A percentile compares a stretch with the other conserved stretches of the same genome.
Conservation (phyloP, 2,797 vertebrate genomes). For the Thamnophis elegans region DNA sequence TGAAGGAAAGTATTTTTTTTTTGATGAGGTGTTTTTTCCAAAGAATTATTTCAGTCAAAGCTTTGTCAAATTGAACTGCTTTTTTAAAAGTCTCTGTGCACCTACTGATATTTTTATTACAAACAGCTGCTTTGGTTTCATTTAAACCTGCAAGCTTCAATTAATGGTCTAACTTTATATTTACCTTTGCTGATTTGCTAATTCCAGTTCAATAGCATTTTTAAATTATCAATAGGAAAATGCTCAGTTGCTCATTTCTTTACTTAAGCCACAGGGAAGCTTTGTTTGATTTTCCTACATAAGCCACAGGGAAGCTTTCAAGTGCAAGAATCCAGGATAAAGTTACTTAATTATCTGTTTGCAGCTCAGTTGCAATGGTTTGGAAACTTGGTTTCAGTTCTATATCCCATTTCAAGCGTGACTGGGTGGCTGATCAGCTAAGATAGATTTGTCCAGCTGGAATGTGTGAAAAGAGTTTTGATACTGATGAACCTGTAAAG, state of each 20-base stretch:
- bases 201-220: slow-evolving; percentile 17
- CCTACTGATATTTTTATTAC: neutral
- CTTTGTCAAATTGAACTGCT: neutral
- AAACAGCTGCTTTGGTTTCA: neutral
- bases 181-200: neutral
- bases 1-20: neutral
- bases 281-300: neutral
- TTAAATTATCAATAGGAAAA: neutral
- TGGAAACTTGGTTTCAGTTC: neutral
- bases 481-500: neutral
- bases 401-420: fast-evolving
- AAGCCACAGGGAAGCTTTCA: neutral
- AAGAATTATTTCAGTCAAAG: neutral
- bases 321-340: neutral
- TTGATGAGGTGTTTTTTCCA: neutral
- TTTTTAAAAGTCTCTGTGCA: neutral
- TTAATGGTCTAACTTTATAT: neutral
- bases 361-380: neutral
- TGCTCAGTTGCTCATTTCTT: slow-evolving; percentile 2
- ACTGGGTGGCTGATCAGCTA: neutral
- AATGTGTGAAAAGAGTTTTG: neutral
- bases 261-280: neutral
- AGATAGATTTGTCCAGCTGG: neutral
- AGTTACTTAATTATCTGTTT: neutral
- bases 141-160: neutral